Conservation (phyloP, 64 coral and sea anemone genomes). For the Stichodactyla helianthus region DNA sequence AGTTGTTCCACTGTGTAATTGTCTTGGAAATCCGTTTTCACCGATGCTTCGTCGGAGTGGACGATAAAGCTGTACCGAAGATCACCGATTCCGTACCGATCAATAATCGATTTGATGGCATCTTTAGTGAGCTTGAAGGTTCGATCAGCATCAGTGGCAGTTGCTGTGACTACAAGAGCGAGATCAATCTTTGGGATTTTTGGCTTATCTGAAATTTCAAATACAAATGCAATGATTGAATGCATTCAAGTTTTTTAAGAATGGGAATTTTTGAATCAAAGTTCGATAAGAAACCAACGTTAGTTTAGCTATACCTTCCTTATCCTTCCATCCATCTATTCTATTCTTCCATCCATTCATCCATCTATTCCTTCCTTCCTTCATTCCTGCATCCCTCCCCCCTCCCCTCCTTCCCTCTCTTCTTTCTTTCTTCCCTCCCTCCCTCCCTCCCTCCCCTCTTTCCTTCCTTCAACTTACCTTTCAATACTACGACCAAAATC, state of each 20-base stretch:
- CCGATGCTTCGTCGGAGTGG: conserved; percentile 16
- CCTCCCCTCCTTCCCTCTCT: too few relatives aligned
- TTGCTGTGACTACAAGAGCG: conserved; percentile 59
- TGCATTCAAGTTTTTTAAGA: too few relatives aligned
- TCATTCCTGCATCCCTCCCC: too few relatives aligned
- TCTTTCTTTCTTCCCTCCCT: too few relatives aligned
- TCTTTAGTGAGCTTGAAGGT: conserved; percentile 60
- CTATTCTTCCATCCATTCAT: too few relatives aligned
- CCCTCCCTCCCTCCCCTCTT: too few relatives aligned
- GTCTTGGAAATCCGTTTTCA: conserved; percentile 33
- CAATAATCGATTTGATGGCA: conserved; percentile 59
- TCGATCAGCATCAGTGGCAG: conserved; percentile 30
- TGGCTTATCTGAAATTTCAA: conserved; percentile 32
- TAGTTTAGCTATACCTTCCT: too few relatives aligned
- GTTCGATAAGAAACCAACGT: too few relatives aligned
- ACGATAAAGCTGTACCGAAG: conserved; percentile 64
- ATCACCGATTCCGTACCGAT: conserved; percentile 69
- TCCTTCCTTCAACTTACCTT: conserved; percentile 13
- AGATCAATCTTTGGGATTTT: conserved; percentile 75
- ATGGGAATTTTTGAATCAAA: too few relatives aligned
- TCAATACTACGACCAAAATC: conserved; percentile 44
- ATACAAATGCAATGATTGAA: too few relatives aligned
- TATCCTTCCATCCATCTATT: too few relatives aligned
- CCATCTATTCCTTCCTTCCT: too few relatives aligned
- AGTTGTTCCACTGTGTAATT: conserved; percentile 22